Base-by-base conservation (phyloP, 1,140 invertebrate genomes). In the Brachionus manjavacas region DNA sequence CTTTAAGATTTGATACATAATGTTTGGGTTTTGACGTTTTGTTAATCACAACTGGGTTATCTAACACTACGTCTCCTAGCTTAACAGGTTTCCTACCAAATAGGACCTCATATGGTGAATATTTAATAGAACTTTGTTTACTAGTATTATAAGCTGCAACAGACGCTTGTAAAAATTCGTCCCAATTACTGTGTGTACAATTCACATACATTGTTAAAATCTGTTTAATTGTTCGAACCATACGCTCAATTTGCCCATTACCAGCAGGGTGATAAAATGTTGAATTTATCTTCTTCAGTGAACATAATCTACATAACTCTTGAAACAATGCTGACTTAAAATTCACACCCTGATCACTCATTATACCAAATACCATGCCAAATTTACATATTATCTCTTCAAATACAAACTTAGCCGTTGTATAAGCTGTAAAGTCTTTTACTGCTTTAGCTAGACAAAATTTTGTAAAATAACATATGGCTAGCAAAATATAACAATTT, bases 391-490 rank as follows among this genome's bases (percentile, higher is more conserved):
- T 80, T 7, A 87, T 84, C n/a, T 89, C 85, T 41, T 87, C 83
- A 2, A 90, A 86, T 31, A 68, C 64, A 1, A 85, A 85, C 23
- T 87, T 85, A 3, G 88, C 89, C 7, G 89, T 85, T 2, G 87
- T 89, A 74, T 16, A 74, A 7, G 86, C 86, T 23, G 84, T 86
- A 81, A 87, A 84, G 70, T 88, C 70, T 35, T 83, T 80, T 41
- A 81, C 46, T 0, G 88, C 88, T 84, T 88, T 87, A 3, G 87
- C 87, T 14, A 90, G 84, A 0, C 87, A 81, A 78, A 87, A 87
- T 83, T 88, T 90, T 6, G 86, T 90, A 81, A 90, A 90, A 85
- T 86, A 84, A 85, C 89, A 87, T 64, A 85, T 83, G 9, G 88
- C 76, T 4, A 89, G 87, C 3, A 89, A 49, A 14, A 90, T 87